Evolutionary conservation across 2,797 vertebrate species (phyloP).

Genomic region (Etheostoma nigrum): DNA sequence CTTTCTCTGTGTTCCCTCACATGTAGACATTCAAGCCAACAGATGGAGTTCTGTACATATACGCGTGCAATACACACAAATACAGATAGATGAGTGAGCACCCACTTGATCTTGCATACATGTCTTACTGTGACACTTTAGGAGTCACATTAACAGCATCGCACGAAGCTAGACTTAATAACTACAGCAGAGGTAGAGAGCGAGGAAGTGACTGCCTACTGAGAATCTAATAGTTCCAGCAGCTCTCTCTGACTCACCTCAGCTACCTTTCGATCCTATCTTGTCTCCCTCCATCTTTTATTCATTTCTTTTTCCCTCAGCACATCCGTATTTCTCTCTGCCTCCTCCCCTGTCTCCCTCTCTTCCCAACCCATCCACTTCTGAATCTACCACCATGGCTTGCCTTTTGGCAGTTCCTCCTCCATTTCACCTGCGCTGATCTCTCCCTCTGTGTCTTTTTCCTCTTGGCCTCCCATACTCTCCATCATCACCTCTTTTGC

Average conservation of each 20-base stretch:
- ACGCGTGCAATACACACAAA: slow-evolving; percentile 20
- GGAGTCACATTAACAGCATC: slow-evolving; percentile 42
- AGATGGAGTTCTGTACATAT: slow-evolving; percentile 27
- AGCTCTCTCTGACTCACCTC: slow-evolving; percentile 70
- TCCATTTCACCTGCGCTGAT: slow-evolving; percentile 37
- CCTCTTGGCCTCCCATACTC: slow-evolving; percentile 50
- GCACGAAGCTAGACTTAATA: slow-evolving; percentile 51
- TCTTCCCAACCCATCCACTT: slow-evolving; percentile 57
- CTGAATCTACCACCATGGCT: slow-evolving; percentile 68
- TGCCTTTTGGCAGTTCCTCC: slow-evolving; percentile 66
- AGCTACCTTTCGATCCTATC: slow-evolving; percentile 69
- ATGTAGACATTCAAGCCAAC: not conserved
- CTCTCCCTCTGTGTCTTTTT: slow-evolving; percentile 38
- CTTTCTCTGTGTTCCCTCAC: not conserved
- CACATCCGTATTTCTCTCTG: slow-evolving; percentile 64
- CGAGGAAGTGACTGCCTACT: slow-evolving; percentile 42
- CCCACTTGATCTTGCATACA: slow-evolving; percentile 28
- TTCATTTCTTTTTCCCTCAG: slow-evolving; percentile 73
- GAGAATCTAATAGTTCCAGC: slow-evolving; percentile 71
- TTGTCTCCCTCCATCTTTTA: slow-evolving; percentile 74
- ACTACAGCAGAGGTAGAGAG: slow-evolving; percentile 45
- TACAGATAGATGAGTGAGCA: slow-evolving; percentile 26
- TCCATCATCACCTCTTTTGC: slow-evolving; percentile 57
- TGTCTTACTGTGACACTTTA: slow-evolving; percentile 48
- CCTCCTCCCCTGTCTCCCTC: slow-evolving; percentile 50